Evolutionary conservation across 2,797 vertebrate genomes (phyloP).

Genomic region (Rhinatrema bivittatum): DNA sequence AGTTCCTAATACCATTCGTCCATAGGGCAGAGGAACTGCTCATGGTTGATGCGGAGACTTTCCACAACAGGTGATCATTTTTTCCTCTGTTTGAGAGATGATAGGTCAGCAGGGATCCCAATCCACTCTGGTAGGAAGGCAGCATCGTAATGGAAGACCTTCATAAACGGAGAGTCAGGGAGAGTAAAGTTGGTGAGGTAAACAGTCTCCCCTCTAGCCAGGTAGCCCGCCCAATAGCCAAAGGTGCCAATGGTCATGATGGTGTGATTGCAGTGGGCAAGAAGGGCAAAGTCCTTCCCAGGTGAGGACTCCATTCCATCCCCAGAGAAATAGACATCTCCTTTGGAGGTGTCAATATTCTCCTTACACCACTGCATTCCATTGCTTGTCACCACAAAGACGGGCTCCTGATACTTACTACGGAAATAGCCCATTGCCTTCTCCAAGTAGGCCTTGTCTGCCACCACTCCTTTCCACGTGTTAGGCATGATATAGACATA

Average conservation of each 20-base stretch:
- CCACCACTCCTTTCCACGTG: constrained; percentile 36
- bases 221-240: constrained; percentile 44
- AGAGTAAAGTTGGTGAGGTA: constrained; percentile 39
- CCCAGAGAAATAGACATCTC: constrained; percentile 35
- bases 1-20: too few relatives aligned
- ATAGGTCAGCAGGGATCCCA: constrained; percentile 29
- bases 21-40: too few relatives aligned
- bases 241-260: constrained; percentile 50
- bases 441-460: constrained; percentile 28
- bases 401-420: constrained; percentile 6
- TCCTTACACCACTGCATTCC: constrained; percentile 37
- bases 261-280: constrained; percentile 46
- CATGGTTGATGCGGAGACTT: too few relatives aligned
- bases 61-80: too few relatives aligned
- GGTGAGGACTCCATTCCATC: constrained; percentile 18
- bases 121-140: constrained; percentile 37
- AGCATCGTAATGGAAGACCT: constrained; percentile 23
- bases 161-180: constrained; percentile 30
- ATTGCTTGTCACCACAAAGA: constrained; percentile 41
- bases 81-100: constrained; percentile 14
- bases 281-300: constrained; percentile 36
- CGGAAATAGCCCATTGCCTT: constrained; percentile 39
- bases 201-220: constrained; percentile 29
- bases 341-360: constrained; percentile 19
- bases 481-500: constrained; percentile 32